phyloP scores from a whole-genome alignment of 64 coral and sea anemone genomes.

The Montipora cactus region DNA sequence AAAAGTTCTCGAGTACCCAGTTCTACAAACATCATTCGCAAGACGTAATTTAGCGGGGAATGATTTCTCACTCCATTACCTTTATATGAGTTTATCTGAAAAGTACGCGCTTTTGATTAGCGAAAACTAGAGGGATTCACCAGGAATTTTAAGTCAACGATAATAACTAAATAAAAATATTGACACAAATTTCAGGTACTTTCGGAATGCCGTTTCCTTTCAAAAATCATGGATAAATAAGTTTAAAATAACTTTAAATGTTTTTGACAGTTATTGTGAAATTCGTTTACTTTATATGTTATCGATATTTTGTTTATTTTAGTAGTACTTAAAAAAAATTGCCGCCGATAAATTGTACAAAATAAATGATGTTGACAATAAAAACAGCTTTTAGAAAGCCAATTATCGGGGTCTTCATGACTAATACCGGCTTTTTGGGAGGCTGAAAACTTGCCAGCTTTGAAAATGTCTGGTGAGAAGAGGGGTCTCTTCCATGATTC shows the following conservation, averaged over 20 bases:
- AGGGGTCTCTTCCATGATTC: neutral
- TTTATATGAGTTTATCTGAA: neutral
- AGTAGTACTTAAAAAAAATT: neutral
- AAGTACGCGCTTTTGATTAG: neutral
- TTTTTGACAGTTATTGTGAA: neutral
- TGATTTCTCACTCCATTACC: neutral
- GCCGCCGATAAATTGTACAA: neutral
- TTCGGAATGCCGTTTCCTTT: conserved; percentile 11
- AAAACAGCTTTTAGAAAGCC: neutral
- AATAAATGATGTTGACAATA: neutral
- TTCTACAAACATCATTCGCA: no score
- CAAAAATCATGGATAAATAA: neutral
- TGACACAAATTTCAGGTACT: conserved; percentile 25
- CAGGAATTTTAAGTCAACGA: neutral
- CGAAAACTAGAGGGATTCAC: neutral
- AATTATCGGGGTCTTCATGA: neutral
- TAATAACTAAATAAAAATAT: conserved; percentile 42
- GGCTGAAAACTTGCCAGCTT: neutral
- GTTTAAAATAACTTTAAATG: neutral
- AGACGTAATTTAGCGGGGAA: no score
- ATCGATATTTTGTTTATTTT: conserved; percentile 13
- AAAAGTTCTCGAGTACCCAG: neutral
- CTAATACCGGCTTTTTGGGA: neutral
- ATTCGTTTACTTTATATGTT: conserved; percentile 7
- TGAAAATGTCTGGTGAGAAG: neutral